These are phyloP conservation scores for Euwallacea similis DNA, from an alignment of 1,140 invertebrate genomes.

Conservation along the genomic window DNA sequence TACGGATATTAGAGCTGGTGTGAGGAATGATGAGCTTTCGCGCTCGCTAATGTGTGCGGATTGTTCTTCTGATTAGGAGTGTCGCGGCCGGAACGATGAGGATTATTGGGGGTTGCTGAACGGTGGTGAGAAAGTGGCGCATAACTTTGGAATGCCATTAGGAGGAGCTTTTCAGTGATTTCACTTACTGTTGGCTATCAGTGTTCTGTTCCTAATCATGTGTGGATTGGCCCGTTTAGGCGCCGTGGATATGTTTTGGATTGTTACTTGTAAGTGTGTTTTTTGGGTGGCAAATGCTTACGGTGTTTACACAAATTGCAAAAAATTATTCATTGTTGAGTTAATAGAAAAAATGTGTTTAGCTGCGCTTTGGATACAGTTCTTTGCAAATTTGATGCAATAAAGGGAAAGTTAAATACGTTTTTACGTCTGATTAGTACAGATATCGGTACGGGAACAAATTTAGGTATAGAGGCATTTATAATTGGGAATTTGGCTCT, in stretches of 20 bases:
- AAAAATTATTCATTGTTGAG: not conserved
- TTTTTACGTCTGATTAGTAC: too few species aligned
- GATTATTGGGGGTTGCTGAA: not conserved
- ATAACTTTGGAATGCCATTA: constrained; percentile 20
- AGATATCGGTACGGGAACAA: too few species aligned
- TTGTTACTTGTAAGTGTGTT: not conserved
- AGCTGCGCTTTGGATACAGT: too few species aligned
- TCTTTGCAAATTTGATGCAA: too few species aligned
- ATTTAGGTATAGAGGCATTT: too few species aligned
- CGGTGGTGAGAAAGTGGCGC: constrained; percentile 16
- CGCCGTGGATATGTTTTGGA: not conserved
- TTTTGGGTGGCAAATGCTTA: too few species aligned
- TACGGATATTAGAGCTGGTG: not conserved
- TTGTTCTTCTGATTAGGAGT: constrained; percentile 4
- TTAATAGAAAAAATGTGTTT: too few species aligned
- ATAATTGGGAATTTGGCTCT: too few species aligned
- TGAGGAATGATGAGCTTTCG: constrained; percentile 7
- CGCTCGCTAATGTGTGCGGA: constrained; percentile 17
- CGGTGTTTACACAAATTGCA: too few species aligned
- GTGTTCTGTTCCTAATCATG: too few species aligned
- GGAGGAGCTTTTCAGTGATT: constrained; percentile 22
- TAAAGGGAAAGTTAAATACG: too few species aligned
- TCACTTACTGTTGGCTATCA: not conserved
- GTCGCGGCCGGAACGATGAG: not conserved
- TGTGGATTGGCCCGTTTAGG: too few species aligned